Evolutionary conservation across 1,140 invertebrate species (phyloP), one percentile per base, ranked within the genome.

Genomic region (Heliothis subflexa): DNA sequence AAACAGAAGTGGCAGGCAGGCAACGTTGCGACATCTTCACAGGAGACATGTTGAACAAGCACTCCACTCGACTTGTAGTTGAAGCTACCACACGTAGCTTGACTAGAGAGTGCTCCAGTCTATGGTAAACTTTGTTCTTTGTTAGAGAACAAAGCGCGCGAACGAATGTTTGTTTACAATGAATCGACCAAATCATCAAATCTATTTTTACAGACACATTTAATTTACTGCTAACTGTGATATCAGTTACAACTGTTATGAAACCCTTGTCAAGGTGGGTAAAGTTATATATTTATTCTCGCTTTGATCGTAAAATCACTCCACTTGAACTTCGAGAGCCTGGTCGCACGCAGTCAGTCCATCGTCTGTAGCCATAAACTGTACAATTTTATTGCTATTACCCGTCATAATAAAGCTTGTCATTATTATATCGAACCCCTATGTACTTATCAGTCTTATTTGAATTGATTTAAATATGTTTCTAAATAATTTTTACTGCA

Each of bases 31-130:
- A 89, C 88, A 86, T 88, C 87, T 89, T 85, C 86, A 88, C 81
- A 75, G 81, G 85, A 91, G 89, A 91, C 86, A 86, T 85, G 89
- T 91, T 93, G 89, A 91, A 91, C 88, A 90, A 89, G 86, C 89
- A 89, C 91, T 92, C 72, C 18, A 73, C 57, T 71, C 52, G 77
- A 76, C 79, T 81, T 72, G 66, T 81, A 71, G 78, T 81, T 79
- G 49, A 79, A 55, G 75, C 82, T 45, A 83, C 81, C 79, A 78
- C 83, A 83, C 81, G 79, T 81, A 77, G 78, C 81, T 84, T 78
- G 52, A 83, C 40, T 78, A 21, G 52, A 81, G 80, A 72, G 78
- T 62, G 55, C 76, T 81, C 73, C 66, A 76, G 70, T 66, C 68
- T 57, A 66, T 50, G 80, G 70, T 64, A 78, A 83, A 82, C 82